Conservation (phyloP, 2,888 invertebrate species). For the Apotomis capreana region DNA sequence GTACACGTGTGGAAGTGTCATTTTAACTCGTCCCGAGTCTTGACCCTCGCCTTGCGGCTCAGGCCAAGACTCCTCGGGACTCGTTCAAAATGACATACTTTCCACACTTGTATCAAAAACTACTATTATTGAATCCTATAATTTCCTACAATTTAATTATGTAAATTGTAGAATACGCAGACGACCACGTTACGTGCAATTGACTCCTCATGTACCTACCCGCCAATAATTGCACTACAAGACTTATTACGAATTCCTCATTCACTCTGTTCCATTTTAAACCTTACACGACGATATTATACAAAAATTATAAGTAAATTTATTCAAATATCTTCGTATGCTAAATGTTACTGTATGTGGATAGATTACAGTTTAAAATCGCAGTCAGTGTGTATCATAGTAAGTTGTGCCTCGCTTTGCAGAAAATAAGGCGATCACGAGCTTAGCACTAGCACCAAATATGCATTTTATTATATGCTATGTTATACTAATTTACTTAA, state of each 20-base stretch:
- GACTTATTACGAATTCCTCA: constrained; percentile 33
- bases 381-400: neutral
- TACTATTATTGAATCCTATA: no score
- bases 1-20: no score
- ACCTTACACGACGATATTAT: constrained; percentile 45
- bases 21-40: no score
- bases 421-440: neutral
- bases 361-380: constrained; percentile 12
- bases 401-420: neutral
- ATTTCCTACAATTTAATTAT: no score
- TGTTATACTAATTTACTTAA: no score
- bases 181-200: neutral
- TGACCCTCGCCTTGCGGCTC: no score
- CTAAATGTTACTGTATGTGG: constrained; percentile 6
- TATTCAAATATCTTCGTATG: constrained; percentile 41
- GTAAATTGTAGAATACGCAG: no score
- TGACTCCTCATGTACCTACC: constrained; percentile 16
- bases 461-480: no score
- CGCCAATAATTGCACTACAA: constrained; percentile 1
- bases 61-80: no score
- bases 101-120: no score
- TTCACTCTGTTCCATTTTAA: constrained; percentile 44
- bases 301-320: constrained; percentile 47
- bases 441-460: no score
- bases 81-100: no score